Percentiles rank a stretch among this genome's conserved stretches.
Evolutionary conservation across 2,888 invertebrate genomes (phyloP).

Genomic region (Pristionchus fissidentatus): DNA sequence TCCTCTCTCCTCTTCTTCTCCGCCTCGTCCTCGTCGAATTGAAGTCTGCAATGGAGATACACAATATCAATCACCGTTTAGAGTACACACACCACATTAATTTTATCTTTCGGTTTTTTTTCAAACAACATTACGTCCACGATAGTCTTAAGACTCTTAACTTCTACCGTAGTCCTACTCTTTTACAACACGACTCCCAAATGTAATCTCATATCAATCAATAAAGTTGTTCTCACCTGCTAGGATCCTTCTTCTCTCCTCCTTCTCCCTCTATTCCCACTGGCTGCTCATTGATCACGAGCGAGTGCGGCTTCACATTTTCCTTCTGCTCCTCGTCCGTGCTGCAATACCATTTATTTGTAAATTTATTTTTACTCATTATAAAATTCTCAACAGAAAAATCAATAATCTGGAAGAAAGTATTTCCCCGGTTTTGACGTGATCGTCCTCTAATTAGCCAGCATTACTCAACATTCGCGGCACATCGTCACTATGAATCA

Average conservation of each 20-base stretch:
- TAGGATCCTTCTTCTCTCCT: constrained; percentile 5
- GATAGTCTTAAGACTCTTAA: too few relatives aligned
- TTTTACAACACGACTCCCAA: background rate
- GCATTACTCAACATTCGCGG: background rate
- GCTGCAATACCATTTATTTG: background rate
- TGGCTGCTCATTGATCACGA: constrained; percentile 46
- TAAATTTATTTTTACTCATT: background rate
- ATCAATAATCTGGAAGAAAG: too few relatives aligned
- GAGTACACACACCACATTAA: too few relatives aligned
- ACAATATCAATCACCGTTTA: background rate
- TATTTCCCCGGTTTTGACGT: too few relatives aligned
- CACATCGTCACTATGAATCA: background rate
- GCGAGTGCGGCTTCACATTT: constrained; percentile 43
- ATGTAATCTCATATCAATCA: background rate
- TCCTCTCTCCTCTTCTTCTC: constrained; percentile 30
- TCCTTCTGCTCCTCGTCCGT: constrained; percentile 45
- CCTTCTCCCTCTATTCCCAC: constrained; percentile 6
- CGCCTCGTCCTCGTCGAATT: constrained; percentile 30
- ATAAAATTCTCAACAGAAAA: background rate
- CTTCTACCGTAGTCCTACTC: background rate
- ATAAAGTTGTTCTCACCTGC: background rate
- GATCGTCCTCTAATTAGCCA: background rate
- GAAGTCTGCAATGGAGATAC: background rate
- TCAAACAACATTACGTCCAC: background rate
- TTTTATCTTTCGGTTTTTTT: too few relatives aligned